Conservation (phyloP, 2,113 vertebrate species). For the Aviceda subcristata region DNA sequence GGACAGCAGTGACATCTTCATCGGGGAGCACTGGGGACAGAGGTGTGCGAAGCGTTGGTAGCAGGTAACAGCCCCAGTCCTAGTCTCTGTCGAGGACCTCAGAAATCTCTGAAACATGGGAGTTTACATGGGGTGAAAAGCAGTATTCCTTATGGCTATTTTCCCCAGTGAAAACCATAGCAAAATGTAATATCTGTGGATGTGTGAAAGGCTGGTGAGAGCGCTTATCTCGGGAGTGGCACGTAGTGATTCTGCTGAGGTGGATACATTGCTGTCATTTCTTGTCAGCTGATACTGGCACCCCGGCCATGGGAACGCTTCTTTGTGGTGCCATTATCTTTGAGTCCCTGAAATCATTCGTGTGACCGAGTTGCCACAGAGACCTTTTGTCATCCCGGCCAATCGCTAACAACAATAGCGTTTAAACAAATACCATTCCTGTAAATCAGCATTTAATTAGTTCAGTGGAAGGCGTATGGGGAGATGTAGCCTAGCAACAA, state of each 20-base stretch:
- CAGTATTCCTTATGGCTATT: not conserved
- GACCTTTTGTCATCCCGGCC: not conserved
- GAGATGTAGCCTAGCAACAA: not conserved
- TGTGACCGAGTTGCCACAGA: not conserved
- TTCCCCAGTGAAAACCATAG: not conserved
- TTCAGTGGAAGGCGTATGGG: not conserved
- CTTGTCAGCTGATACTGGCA: fast-evolving
- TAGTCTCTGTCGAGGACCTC: not conserved
- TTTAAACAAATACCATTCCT: constrained; percentile 18
- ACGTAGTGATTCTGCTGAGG: not conserved
- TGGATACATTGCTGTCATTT: not conserved
- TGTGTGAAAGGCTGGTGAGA: not conserved
- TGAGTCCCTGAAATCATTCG: not conserved
- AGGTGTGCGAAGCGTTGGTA: not conserved
- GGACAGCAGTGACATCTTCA: not conserved
- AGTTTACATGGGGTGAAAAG: not conserved
- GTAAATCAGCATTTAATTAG: constrained; percentile 20
- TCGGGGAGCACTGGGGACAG: not conserved
- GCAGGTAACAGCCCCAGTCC: not conserved
- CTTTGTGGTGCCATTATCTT: constrained; percentile 30
- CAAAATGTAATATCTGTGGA: not conserved
- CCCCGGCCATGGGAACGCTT: not conserved
- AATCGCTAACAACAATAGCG: not conserved
- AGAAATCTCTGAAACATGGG: not conserved
- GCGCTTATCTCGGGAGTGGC: not conserved